These are phyloP conservation scores for Troilus luridus DNA, from an alignment of 2,888 invertebrate genomes.

Conservation along the genomic window DNA sequence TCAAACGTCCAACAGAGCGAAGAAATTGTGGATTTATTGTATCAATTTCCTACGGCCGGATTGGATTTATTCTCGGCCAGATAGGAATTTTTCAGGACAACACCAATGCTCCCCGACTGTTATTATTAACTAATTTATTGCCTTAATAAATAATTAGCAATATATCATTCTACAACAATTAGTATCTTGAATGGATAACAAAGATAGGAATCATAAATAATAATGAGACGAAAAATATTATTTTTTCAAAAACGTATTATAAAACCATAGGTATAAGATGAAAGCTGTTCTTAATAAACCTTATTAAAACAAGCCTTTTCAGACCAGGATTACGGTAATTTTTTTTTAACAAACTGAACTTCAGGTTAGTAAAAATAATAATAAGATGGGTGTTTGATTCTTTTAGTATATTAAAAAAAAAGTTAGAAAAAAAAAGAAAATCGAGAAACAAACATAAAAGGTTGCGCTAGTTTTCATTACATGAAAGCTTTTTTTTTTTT, in stretches of 20 bases:
- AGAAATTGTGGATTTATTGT: constrained; percentile 46
- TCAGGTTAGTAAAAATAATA: not conserved
- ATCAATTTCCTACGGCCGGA: constrained; percentile 36
- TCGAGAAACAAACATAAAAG: constrained; percentile 16
- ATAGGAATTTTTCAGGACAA: constrained; percentile 38
- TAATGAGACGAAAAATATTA: not conserved
- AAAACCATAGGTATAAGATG: too few species aligned
- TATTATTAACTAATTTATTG: constrained; percentile 3
- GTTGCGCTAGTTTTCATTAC: constrained; percentile 17
- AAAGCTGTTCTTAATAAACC: too few species aligned
- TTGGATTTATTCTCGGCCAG: constrained; percentile 25
- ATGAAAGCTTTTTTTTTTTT: constrained; percentile 39
- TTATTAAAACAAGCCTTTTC: not conserved
- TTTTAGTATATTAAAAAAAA: constrained; percentile 16
- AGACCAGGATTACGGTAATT: not conserved
- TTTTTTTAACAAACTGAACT: not conserved
- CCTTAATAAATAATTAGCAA: not conserved
- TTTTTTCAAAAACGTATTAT: too few species aligned
- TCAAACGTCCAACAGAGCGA: constrained; percentile 35
- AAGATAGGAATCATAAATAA: not conserved
- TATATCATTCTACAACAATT: not conserved
- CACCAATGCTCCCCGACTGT: not conserved
- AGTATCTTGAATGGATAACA: not conserved
- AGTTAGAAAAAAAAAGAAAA: not conserved
- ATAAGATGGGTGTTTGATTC: not conserved